These are phyloP conservation scores for Crypturellus tataupa DNA, from an alignment of 2,797 vertebrate species.

Conservation along the genomic window DNA sequence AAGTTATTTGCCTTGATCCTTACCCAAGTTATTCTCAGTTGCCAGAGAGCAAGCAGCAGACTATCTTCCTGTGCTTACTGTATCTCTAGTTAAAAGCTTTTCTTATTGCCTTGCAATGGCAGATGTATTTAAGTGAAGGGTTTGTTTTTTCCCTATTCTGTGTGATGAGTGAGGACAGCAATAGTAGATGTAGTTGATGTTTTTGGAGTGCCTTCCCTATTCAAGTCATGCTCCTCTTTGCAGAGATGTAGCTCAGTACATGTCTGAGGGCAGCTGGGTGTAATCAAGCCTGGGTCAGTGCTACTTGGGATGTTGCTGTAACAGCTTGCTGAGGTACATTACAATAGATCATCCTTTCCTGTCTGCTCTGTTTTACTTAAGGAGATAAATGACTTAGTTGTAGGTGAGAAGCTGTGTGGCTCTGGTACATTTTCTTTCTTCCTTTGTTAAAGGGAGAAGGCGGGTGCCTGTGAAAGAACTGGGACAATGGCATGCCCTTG, in stretches of 20 bases:
- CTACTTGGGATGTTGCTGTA: not conserved
- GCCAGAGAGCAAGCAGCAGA: not conserved
- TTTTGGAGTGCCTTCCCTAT: not conserved
- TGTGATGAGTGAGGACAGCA: not conserved
- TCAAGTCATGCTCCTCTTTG: not conserved
- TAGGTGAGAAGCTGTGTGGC: not conserved
- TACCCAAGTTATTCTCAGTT: not conserved
- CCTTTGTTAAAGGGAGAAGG: not conserved
- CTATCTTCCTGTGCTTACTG: not conserved
- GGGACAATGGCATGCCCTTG: not conserved
- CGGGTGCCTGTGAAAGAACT: not conserved
- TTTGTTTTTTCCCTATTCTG: not conserved
- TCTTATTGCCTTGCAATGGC: fast-evolving
- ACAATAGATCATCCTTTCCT: slow-evolving; percentile 36
- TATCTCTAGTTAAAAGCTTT: not conserved
- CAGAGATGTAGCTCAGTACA: not conserved
- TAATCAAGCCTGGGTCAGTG: not conserved
- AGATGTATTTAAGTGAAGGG: not conserved
- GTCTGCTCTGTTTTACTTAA: slow-evolving; percentile 4
- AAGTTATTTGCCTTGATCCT: not conserved
- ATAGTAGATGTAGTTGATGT: fast-evolving
- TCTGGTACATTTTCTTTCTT: not conserved
- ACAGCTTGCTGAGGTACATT: slow-evolving; percentile 1
- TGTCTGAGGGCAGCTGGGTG: not conserved
- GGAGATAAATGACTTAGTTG: slow-evolving; percentile 53